These are phyloP conservation scores for Hyles vespertilio DNA, from an alignment of 1,140 invertebrate species.

Conservation along the genomic window DNA sequence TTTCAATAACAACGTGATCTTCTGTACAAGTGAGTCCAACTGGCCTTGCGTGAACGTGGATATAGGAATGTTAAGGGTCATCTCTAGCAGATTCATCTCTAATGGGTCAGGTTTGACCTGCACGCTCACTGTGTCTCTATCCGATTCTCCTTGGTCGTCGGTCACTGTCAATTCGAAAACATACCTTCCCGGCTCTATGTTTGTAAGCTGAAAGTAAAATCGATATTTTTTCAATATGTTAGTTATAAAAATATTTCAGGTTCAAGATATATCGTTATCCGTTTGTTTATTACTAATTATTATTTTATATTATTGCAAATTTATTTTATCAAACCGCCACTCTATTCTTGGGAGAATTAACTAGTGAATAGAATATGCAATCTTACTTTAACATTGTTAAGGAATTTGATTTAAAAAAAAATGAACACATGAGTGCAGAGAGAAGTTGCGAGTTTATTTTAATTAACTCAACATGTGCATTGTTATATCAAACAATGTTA, in stretches of 20 bases:
- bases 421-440: no score
- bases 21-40: constrained; percentile 83
- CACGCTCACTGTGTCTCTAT: constrained; percentile 88
- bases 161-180: constrained; percentile 91
- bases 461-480: no score
- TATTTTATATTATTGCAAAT: background rate
- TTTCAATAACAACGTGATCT: constrained; percentile 85
- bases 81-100: constrained; percentile 85
- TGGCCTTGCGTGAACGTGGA: constrained; percentile 85
- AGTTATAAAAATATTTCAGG: no score
- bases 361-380: background rate
- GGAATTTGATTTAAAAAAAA: no score
- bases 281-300: no score
- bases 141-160: constrained; percentile 90
- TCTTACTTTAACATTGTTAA: no score
- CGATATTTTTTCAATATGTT: no score
- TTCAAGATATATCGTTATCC: no score
- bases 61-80: constrained; percentile 85
- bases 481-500: no score
- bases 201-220: constrained; percentile 79
- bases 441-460: no score
- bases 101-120: constrained; percentile 89
- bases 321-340: background rate
- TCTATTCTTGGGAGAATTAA: background rate
- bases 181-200: constrained; percentile 91